Base-by-base conservation (phyloP, 2,888 invertebrate genomes). In the Pyrrhia umbra region DNA sequence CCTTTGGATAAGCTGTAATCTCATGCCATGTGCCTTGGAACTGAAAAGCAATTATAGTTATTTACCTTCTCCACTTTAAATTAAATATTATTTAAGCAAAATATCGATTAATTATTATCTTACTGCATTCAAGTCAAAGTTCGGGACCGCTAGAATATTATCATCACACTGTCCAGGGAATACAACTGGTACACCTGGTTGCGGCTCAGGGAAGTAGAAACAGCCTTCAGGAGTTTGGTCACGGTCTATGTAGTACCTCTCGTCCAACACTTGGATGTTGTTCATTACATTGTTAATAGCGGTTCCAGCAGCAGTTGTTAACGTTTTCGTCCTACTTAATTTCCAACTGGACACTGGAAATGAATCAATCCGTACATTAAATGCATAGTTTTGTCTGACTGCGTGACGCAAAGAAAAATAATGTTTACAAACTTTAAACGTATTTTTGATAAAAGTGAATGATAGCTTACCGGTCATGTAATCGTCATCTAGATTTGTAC, bases 121-220 rank as follows among this genome's bases (percentile, higher is more conserved):
- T 63, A 91, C 90, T 42, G 67, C 59, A 37, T 51, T 66, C 27
- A 86, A 63, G 66, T 87, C 78, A 45, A 92, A 92, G 66, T 86
- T 81, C 0, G 79, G 61, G 0, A 87, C 79, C 10, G 85, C 89
- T 15, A 75, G 50, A 18, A 91, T 86, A 21, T 20, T 85, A 1
- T 71, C 47, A 54, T 92, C 85, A 52, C 93, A 93, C 34, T 87
- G 87, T 40, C 92, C 93, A 8, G 87, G 88, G 77, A 92, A 91
- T 0, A 88, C 77, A 0, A 90, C 90, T 9, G 88, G 88, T 0
- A 77, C 81, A 2, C 85, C 88, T 0, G 76, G 77, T 15, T 77
- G 62, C 1, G 88, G 82, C 8, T 87, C 86, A 0, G 92, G 92
- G 72, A 79, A 89, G 70, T 89, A 91, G 84, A 93, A 92, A 67